Evolutionary conservation across 1,140 invertebrate genomes (phyloP), one percentile per base, ranked within the genome.

Genomic region (Ostrea denselamellosa): DNA sequence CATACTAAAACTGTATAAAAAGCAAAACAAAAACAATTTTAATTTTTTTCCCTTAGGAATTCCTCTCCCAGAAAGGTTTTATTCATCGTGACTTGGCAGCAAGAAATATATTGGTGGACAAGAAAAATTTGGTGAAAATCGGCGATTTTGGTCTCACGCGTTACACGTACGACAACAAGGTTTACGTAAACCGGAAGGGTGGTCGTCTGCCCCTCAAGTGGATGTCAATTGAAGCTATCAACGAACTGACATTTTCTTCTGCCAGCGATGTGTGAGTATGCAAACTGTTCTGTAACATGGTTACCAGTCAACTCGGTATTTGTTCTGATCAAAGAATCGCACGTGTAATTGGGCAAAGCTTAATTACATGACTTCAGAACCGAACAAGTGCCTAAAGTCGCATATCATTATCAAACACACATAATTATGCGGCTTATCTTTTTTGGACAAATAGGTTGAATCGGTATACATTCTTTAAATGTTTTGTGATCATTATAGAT

Each of bases 141-240:
- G 94, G 95, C 4, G 95, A 95, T 89, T 95, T 95, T 90, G 95
- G 95, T 17, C 92, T 95, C 28, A 94, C 95, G 65, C 91, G 95
- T 8, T 95, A 94, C 89, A 92, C 95, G 56, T 95, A 95, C 90
- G 91, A 95, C 82, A 95, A 95, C 84, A 22, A 91, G 58, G 89
- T 95, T 8, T 95, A 95, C 86, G 93, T 95, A 85, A 95, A 94
- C 96, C 93, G 96, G 94, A 88, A 95, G 95, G 91, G 95, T 93
- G 94, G 94, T 8, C 91, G 93, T 77, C 86, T 95, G 28, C 95
- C 95, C 1, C 87, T 95, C 25, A 95, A 95, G 90, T 95, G 95
- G 94, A 94, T 94, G 93, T 92, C 93, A 51, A 89, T 93, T 34
- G 95, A 95, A 88, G 93, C 95, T 51, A 95, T 95, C 77, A 92